These are phyloP conservation scores for Patella depressa DNA, from an alignment of 2,888 invertebrate genomes.

Conservation along the genomic window DNA sequence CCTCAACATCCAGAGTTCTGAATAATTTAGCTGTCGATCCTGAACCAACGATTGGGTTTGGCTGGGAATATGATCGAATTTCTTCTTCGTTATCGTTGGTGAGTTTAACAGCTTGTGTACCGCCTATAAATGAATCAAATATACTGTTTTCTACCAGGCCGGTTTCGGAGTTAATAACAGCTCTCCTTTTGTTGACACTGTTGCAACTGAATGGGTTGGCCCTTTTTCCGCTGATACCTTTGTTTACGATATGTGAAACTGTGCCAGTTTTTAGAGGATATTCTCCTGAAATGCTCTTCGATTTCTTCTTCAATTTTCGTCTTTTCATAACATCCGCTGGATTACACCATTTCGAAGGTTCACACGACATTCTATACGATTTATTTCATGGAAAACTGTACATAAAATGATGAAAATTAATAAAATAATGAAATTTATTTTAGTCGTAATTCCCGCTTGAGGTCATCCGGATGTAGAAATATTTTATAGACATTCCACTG, in stretches of 20 bases:
- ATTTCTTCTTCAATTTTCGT: slow-evolving; percentile 71
- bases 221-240: slow-evolving; percentile 19
- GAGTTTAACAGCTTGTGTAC: no score
- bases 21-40: slow-evolving; percentile 6
- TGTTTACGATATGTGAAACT: background rate
- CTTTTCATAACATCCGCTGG: slow-evolving; percentile 80
- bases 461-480: no score
- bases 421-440: no score
- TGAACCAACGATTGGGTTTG: no score
- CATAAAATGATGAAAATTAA: background rate
- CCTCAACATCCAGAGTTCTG: slow-evolving; percentile 10
- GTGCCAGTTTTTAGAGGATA: slow-evolving; percentile 18
- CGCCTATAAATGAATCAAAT: no score
- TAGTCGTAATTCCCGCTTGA: no score
- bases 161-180: background rate
- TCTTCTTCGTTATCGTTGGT: no score
- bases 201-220: slow-evolving; percentile 35
- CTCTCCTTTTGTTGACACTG: background rate
- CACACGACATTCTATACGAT: slow-evolving; percentile 28
- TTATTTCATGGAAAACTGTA: background rate
- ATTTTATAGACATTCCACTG: no score
- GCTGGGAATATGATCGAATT: no score
- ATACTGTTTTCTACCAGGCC: no score
- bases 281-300: background rate
- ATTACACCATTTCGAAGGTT: slow-evolving; percentile 73